These are phyloP conservation scores for Helostoma temminkii DNA, from an alignment of 2,797 vertebrate species.

Conservation along the genomic window DNA sequence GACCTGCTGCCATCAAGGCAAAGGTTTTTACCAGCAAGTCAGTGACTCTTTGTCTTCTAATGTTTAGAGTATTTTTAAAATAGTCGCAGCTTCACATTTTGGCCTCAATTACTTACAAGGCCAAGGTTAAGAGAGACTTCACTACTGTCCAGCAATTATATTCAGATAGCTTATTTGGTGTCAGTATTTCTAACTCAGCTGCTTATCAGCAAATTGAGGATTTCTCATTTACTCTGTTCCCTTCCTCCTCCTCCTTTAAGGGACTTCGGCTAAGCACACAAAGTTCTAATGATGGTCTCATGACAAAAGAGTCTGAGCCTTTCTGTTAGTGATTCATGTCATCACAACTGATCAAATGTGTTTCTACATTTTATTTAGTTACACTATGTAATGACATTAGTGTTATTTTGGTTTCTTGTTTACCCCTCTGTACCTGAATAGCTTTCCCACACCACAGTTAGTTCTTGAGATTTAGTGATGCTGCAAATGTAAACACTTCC, in stretches of 20 bases:
- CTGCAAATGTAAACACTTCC: no score
- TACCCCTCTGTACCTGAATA: slow-evolving; percentile 2
- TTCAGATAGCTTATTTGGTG: slow-evolving; percentile 47
- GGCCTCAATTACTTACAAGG: slow-evolving; percentile 48
- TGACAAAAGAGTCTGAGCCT: slow-evolving; percentile 19
- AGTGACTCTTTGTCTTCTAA: not conserved
- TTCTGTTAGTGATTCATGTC: slow-evolving; percentile 21
- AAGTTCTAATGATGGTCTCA: slow-evolving; percentile 40
- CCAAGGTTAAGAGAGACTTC: slow-evolving; percentile 30
- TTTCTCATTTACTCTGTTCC: slow-evolving; percentile 50
- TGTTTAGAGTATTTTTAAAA: slow-evolving; percentile 4
- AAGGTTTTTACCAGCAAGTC: no score
- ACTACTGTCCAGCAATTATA: slow-evolving; percentile 47
- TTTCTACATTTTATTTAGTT: slow-evolving; percentile 3
- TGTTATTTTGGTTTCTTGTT: slow-evolving; percentile 14
- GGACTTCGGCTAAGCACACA: slow-evolving; percentile 30
- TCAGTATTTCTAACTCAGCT: slow-evolving; percentile 36
- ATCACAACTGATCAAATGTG: slow-evolving; percentile 26
- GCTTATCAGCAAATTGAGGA: slow-evolving; percentile 56
- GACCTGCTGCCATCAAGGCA: no score
- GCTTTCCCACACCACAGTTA: no score
- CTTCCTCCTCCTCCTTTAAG: slow-evolving; percentile 10
- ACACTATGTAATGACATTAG: not conserved
- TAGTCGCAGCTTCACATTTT: slow-evolving; percentile 26
- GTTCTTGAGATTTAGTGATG: no score